Evolutionary conservation across 2,113 vertebrate genomes (phyloP).

Genomic region (Mohoua ochrocephala): DNA sequence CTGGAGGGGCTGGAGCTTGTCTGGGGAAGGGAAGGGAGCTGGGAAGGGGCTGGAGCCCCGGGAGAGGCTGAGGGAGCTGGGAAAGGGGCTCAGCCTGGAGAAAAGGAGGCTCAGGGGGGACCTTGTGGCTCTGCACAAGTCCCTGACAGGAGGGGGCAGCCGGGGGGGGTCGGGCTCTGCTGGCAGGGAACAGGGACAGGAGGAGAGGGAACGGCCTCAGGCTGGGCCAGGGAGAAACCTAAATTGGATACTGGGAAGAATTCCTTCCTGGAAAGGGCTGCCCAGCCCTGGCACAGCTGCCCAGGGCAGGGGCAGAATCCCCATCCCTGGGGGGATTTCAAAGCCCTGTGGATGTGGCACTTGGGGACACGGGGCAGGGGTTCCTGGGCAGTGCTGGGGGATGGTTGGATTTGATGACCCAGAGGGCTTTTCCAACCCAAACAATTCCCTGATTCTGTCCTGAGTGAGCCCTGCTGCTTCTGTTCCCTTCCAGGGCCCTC

Average conservation of each 20-base stretch:
- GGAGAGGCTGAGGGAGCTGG: neutral
- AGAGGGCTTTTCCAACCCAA: neutral
- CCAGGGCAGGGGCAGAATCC: accelerated
- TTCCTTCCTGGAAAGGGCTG: accelerated
- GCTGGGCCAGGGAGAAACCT: neutral
- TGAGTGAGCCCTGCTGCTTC: neutral
- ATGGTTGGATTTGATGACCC: neutral
- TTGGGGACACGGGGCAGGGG: accelerated
- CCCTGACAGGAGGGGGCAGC: neutral
- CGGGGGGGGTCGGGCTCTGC: neutral
- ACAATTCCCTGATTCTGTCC: neutral
- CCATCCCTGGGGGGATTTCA: neutral
- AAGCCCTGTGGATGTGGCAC: neutral
- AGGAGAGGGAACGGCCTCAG: neutral
- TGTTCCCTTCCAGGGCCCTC: neutral
- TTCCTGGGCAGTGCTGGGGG: neutral
- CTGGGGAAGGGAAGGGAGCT: neutral
- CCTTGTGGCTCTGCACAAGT: neutral
- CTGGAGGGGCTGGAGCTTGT: accelerated
- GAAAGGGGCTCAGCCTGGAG: neutral
- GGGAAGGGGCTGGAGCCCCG: neutral
- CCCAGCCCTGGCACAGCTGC: neutral
- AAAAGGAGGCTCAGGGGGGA: neutral
- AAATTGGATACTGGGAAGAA: neutral
- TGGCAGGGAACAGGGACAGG: neutral